phyloP scores from a whole-genome alignment of 2,113 vertebrate species.

The Coregonus clupeaformis region DNA sequence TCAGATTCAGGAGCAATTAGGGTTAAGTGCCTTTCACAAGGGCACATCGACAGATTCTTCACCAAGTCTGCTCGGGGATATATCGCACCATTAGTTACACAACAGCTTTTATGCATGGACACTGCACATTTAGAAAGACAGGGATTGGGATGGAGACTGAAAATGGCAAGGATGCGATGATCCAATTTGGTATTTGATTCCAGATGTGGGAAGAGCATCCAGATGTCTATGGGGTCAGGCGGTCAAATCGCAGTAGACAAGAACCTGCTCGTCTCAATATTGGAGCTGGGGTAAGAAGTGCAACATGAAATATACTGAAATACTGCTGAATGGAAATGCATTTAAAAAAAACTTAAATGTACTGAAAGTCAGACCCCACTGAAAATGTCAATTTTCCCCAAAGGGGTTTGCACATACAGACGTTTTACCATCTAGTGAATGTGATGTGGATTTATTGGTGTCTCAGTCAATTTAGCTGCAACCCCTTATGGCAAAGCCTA shows the following conservation, averaged over 20 bases:
- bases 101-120: neutral
- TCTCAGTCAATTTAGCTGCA: neutral
- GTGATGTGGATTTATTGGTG: neutral
- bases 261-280: constrained; percentile 95
- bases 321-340: neutral
- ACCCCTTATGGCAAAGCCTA: too few species aligned
- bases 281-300: constrained; percentile 89
- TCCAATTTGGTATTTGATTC: constrained; percentile 67
- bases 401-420: neutral
- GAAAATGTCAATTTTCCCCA: neutral
- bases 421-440: constrained; percentile 56
- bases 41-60: too few species aligned
- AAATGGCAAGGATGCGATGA: neutral
- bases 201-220: constrained; percentile 99
- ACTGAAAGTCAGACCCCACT: neutral
- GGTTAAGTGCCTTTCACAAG: too few species aligned
- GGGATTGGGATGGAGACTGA: neutral
- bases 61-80: too few species aligned
- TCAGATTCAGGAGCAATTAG: too few species aligned
- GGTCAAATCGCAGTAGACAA: constrained; percentile 96
- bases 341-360: neutral
- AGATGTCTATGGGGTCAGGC: constrained; percentile 96
- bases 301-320: neutral
- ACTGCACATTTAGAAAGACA: neutral
- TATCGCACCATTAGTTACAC: neutral